phyloP scores from a whole-genome alignment of 2,888 invertebrate species.

The Pantelozetes paolii region DNA sequence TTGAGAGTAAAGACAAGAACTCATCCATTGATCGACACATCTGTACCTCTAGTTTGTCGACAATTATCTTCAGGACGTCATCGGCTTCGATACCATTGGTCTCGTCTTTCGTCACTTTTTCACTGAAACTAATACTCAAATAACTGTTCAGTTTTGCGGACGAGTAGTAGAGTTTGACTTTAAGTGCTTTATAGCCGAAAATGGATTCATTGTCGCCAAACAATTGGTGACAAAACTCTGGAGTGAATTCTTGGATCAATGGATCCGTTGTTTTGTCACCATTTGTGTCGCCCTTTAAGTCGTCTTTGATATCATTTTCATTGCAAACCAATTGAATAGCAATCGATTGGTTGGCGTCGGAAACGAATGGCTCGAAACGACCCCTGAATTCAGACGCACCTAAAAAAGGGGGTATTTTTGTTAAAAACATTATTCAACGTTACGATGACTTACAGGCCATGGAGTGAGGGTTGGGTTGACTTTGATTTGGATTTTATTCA shows the following conservation, averaged over 20 bases:
- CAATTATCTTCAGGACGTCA: conserved; percentile 66
- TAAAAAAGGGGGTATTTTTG: neutral
- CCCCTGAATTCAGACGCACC: conserved; percentile 9
- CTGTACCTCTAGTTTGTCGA: conserved; percentile 64
- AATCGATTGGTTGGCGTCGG: conserved; percentile 58
- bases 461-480: too few relatives aligned
- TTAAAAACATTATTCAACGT: too few relatives aligned
- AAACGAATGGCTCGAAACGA: conserved; percentile 49
- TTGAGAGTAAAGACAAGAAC: conserved; percentile 65
- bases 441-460: neutral
- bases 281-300: conserved; percentile 47
- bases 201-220: conserved; percentile 88
- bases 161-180: conserved; percentile 71
- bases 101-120: conserved; percentile 59
- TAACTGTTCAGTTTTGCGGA: conserved; percentile 77
- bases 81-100: conserved; percentile 62
- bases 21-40: conserved; percentile 67
- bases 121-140: conserved; percentile 68
- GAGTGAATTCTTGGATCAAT: conserved; percentile 59
- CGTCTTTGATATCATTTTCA: conserved; percentile 63
- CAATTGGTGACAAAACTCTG: conserved; percentile 87
- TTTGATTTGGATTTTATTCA: neutral
- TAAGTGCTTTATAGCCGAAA: conserved; percentile 83
- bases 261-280: neutral
- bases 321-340: conserved; percentile 55